These are phyloP conservation scores for Merodon equestris DNA, from an alignment of 2,888 invertebrate genomes.

Conservation along the genomic window DNA sequence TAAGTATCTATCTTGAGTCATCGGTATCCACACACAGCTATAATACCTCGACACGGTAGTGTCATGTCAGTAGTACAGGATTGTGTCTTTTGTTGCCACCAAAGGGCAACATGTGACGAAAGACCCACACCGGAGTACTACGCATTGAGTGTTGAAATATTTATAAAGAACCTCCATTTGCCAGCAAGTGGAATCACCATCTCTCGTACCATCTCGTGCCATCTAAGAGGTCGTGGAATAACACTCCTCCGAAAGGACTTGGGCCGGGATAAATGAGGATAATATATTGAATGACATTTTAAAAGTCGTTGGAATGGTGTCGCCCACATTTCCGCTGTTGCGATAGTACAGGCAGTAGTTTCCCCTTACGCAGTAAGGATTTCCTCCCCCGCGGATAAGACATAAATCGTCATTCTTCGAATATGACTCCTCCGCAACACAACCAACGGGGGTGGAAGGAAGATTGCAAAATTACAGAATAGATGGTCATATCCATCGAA, in stretches of 20 bases:
- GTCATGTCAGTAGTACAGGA: conserved; percentile 29
- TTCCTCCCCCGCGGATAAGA: conserved; percentile 39
- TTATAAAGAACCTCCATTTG: conserved; percentile 66
- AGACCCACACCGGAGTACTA: conserved; percentile 32
- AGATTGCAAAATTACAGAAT: conserved; percentile 46
- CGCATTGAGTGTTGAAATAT: conserved; percentile 63
- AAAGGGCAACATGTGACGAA: conserved; percentile 63
- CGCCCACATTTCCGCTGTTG: conserved; percentile 17
- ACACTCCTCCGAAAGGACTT: conserved; percentile 6
- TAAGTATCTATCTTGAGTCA: conserved; percentile 62
- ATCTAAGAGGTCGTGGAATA: too few relatives aligned
- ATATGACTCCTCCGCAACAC: conserved; percentile 40
- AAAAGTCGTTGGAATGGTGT: conserved; percentile 41
- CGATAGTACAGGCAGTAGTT: conserved; percentile 47
- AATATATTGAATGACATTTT: conserved; percentile 67
- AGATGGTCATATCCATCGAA: conserved; percentile 31
- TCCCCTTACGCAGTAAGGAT: conserved; percentile 32
- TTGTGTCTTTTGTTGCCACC: conserved; percentile 60
- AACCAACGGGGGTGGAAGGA: background rate
- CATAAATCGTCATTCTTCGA: conserved; percentile 35
- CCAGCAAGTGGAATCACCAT: conserved; percentile 47
- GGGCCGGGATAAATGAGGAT: conserved; percentile 53
- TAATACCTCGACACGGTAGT: conserved; percentile 34
- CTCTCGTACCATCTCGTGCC: background rate
- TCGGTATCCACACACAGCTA: conserved; percentile 29